phyloP scores from a whole-genome alignment of 2,888 invertebrate species.

The Phasia obesa region DNA sequence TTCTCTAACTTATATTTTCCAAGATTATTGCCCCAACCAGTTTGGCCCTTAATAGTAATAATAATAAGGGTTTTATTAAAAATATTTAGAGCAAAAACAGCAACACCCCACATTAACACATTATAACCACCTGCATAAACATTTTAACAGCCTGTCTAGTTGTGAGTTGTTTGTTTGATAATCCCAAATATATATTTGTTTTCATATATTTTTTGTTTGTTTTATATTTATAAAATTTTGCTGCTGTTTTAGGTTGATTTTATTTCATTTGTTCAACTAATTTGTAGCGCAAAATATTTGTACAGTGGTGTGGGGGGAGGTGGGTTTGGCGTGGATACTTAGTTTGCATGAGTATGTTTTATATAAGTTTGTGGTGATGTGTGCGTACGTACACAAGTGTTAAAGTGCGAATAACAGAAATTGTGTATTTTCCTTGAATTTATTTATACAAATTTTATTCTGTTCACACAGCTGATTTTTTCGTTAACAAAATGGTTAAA shows the following conservation, averaged over 20 bases:
- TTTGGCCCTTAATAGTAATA: no score
- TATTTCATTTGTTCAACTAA: neutral
- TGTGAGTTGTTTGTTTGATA: constrained; percentile 16
- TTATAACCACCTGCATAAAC: constrained; percentile 61
- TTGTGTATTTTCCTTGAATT: no score
- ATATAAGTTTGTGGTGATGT: no score
- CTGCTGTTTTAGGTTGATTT: neutral
- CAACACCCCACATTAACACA: neutral
- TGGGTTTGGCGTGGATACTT: no score
- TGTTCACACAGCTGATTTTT: constrained; percentile 40
- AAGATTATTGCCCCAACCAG: no score
- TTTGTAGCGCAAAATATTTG: neutral
- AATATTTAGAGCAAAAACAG: neutral
- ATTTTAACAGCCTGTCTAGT: constrained; percentile 65
- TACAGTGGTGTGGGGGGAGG: no score
- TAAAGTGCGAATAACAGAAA: no score
- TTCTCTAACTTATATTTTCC: no score
- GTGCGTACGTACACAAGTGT: no score
- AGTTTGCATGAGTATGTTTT: constrained; percentile 2
- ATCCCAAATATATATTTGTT: constrained; percentile 7
- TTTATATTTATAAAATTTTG: constrained; percentile 11
- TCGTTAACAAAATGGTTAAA: constrained; percentile 9
- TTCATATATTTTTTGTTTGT: neutral
- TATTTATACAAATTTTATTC: neutral
- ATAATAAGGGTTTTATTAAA: neutral